Evolutionary conservation across 1,140 invertebrate genomes (phyloP), one percentile per base, ranked within the genome.

Genomic region (Trichomalopsis sarcophagae): DNA sequence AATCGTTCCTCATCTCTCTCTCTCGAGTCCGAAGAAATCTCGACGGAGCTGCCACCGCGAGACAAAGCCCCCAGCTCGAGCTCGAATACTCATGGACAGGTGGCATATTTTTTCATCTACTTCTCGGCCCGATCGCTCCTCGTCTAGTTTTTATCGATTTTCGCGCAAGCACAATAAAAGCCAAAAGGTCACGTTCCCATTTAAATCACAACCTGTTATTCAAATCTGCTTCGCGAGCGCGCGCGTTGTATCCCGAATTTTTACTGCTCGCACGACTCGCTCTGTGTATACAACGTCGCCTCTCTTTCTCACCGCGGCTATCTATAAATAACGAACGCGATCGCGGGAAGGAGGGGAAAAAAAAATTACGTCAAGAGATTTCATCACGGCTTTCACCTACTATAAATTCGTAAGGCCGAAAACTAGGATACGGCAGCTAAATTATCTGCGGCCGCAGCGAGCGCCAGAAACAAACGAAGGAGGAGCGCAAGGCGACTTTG

Each of bases 401-500:
- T 82, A 81, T 78, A 76, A 79, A 82, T 84, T 82, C 62, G 33
- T 36, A 6, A 36, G 74, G 44, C 13, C 73, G 23, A 81, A 77
- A 81, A 85, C 78, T 81, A 81, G 77, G 68, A 81, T 84, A 84
- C 75, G 7, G 47, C 75, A 14, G 47, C 71, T 80, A 84, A 80
- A 80, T 84, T 80, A 50, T 47, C 62, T 0, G 9, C 33, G 33
- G 33, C 11, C 55, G 30, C 40, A 69, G 21, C 27, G 27, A 62
- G 14, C 55, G 17, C 17, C 55, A 62, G 21, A 75, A 83, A 76
- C 75, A 55, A 82, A 66, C 81, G 71, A 36, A 44, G n/a, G 36
- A 44, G 50, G 40, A 9, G 36, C n/a, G 33, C 44, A 87, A 81
- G 81, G 82, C 84, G 87, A 90, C 87, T 89, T 88, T 88, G 88